Evolutionary conservation across 2,113 vertebrate species (phyloP).

Genomic region (Sakesphorus luctuosus): DNA sequence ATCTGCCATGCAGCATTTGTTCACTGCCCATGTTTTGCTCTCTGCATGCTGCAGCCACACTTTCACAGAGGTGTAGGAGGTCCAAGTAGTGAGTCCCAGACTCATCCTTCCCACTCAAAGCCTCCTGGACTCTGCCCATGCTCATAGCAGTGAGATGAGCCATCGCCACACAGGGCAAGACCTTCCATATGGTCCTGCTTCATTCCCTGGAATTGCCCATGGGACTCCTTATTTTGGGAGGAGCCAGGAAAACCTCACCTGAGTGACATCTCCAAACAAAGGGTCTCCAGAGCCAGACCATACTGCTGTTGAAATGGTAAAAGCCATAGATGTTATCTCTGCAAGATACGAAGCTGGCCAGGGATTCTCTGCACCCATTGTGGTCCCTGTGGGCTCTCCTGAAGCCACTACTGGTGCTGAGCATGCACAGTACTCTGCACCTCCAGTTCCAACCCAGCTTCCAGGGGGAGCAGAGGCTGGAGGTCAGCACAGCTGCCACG

Average conservation of each 20-base stretch:
- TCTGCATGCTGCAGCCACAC: rapidly evolving
- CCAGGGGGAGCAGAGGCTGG: rapidly evolving
- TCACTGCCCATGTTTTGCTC: rapidly evolving
- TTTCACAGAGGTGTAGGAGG: neutral
- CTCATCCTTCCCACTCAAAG: rapidly evolving
- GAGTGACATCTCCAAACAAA: neutral
- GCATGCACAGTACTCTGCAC: rapidly evolving
- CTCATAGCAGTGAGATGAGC: neutral
- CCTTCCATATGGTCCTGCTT: neutral
- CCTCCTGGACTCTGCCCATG: neutral
- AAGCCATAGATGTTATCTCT: neutral
- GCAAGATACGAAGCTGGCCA: rapidly evolving
- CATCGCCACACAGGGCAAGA: rapidly evolving
- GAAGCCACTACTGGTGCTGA: neutral
- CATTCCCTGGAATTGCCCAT: neutral
- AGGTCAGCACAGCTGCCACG: neutral
- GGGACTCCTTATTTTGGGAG: neutral
- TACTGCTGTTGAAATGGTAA: neutral
- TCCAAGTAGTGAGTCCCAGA: neutral
- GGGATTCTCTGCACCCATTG: rapidly evolving
- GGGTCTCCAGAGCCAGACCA: neutral
- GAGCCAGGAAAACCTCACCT: neutral
- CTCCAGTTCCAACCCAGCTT: neutral
- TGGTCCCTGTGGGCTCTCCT: neutral
- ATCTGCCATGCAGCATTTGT: neutral